phyloP scores from a whole-genome alignment of 2,797 vertebrate species.

The Gallirallus australis region DNA sequence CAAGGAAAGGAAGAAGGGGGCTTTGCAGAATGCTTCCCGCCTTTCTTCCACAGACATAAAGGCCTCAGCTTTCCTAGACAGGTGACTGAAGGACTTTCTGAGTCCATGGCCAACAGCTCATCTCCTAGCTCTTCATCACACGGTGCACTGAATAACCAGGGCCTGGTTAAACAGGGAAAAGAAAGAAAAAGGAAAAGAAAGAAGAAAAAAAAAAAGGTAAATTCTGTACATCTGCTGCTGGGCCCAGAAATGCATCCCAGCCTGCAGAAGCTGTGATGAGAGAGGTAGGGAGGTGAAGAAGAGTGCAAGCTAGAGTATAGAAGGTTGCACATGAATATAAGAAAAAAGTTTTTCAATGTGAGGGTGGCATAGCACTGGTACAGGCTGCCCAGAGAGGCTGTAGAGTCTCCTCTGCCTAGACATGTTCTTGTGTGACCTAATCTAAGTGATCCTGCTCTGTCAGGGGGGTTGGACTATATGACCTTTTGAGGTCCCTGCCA shows the following conservation, averaged over 20 bases:
- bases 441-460: too few species aligned
- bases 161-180: neutral
- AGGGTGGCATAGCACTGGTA: too few species aligned
- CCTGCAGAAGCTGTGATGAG: neutral
- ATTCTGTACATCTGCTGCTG: neutral
- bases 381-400: too few species aligned
- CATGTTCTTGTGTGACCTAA: too few species aligned
- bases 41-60: neutral
- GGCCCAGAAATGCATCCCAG: neutral
- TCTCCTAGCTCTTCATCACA: neutral
- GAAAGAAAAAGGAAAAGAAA: neutral
- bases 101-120: neutral
- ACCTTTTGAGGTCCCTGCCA: too few species aligned
- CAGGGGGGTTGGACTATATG: too few species aligned
- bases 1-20: neutral
- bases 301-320: too few species aligned
- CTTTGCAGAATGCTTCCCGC: neutral
- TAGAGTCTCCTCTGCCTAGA: too few species aligned
- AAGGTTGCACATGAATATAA: too few species aligned
- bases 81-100: neutral
- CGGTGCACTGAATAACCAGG: neutral
- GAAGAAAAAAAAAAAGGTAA: neutral
- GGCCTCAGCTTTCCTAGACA: neutral
- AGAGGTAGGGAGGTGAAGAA: neutral
- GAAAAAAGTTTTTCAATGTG: too few species aligned